Base-by-base conservation (phyloP, 2,888 invertebrate species). In the Empis stercorea region DNA sequence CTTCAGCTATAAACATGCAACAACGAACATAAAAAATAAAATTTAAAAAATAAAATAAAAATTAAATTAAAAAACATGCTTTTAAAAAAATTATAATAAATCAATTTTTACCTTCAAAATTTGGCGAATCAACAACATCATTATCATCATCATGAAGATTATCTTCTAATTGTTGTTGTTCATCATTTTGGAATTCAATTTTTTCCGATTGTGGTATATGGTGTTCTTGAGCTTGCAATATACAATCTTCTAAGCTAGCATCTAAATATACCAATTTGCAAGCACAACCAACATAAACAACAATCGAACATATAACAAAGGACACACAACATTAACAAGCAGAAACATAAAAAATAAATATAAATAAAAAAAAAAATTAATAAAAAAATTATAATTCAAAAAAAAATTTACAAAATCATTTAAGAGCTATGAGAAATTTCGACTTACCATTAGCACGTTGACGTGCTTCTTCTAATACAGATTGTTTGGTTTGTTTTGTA, bases 401-500 rank as follows among this genome's bases (percentile, higher is more conserved):
- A 39, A 39, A 11, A 16, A 20, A 20, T 16, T 11, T 14, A 27
- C 7, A 5, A 13, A n/a, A 34, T 34, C 32, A 32, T 5, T 5
- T 5, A 32, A 32, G 7, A 13, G 9, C 7, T 27, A 20, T 20
- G n/a, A 20, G 20, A 20, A 20, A 20, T 20, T n/a, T n/a, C n/a
- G 4, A 27, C 23, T 78, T 70, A 89, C 89, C 89, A 76, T 88
- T 87, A 59, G 87, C 83, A 62, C 87, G 80, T 68, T 81, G 83
- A 62, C 89, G 84, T 57, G 89, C 91, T 71, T 91, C 91, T 65
- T 91, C 89, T 61, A 93, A 75, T 57, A 91, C 91, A 61, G 82
- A 87, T 75, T 91, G 87, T 71, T 92, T 91, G 66, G 86, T 89
- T 76, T 93, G 92, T 72, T 91, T 91, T 64, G 95, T 94, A 60